Base-by-base conservation (phyloP, 2,888 invertebrate species). In the Zhengitettix transpicula region DNA sequence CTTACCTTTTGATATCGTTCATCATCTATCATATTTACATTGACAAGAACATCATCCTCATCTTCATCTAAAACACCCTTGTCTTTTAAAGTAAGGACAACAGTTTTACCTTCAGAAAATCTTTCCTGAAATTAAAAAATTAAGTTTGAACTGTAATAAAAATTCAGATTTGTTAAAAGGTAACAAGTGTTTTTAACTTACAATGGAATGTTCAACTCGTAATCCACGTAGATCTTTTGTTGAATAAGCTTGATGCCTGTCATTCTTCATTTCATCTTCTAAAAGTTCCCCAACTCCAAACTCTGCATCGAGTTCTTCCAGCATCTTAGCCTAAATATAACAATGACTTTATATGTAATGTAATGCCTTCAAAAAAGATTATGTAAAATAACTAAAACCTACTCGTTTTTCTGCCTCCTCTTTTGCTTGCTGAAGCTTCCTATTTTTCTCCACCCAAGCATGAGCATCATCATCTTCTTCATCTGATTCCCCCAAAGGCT, bases 261-360 rank as follows among this genome's bases (percentile, higher is more conserved):
- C 79, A 62, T 74, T 76, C 57, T 75, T 75, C 64, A 81, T 80
- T 67, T 90, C 90, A 66, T 88, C 83, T 64, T 88, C 87, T n/a
- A 96, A 81, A 56, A 95, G 76, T 67, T 85, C 87, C 14, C 84
- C 81, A 62, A 95, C 84, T 42, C 95, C 96, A 78, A 97, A 96
- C 71, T 90, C 94, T 65, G 83, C 88, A 74, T 98, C 98, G 79
- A 98, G 81, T 74, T 97, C 94, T 74, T 96, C 93, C 69, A 98
- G 73, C 78, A 90, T 81, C 71, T 92, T 93, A 28, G 94, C 97
- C 91, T 89, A 68, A 60, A 61, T 67, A 66, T 63, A 17, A 28
- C 57, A 56, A 40, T 42, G 42, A 14, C 12, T 55, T 40, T 11
- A 28, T 54, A 17, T 54, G n/a, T 1, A 16, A 16, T 51, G n/a